Conservation (phyloP, 92 coral and sea anemone genomes). For the Paragorgia papillata region DNA sequence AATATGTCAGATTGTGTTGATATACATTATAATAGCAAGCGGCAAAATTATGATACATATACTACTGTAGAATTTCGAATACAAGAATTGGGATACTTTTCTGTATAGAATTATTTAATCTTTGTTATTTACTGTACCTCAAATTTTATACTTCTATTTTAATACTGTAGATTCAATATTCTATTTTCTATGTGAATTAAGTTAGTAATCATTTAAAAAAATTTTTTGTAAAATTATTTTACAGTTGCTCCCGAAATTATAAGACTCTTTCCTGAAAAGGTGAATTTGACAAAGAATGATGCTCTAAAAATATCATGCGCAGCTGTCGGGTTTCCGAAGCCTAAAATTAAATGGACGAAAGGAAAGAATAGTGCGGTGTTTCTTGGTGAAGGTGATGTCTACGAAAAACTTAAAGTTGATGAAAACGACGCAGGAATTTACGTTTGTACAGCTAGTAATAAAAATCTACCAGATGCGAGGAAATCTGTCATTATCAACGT, state of each 20-base stretch:
- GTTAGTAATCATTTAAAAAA: no score
- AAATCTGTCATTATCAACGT: conserved; percentile 64
- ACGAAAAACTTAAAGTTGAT: conserved; percentile 46
- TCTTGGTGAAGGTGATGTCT: conserved; percentile 47
- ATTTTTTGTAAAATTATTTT: not conserved
- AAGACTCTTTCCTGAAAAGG: conserved; percentile 34
- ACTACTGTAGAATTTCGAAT: no score
- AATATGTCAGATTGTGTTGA: no score
- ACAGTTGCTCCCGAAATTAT: conserved; percentile 74
- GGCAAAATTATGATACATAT: no score
- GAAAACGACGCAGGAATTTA: conserved; percentile 72
- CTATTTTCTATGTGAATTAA: no score
- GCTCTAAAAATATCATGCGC: conserved; percentile 59
- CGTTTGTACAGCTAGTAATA: conserved; percentile 77
- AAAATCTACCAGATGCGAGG: conserved; percentile 55
- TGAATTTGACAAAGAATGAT: conserved; percentile 52
- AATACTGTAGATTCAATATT: no score
- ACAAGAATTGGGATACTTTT: no score
- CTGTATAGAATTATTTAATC: no score
- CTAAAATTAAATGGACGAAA: conserved; percentile 75
- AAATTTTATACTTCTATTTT: no score
- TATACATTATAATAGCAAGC: no score
- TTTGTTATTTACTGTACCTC: no score
- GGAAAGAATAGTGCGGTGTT: conserved; percentile 53
- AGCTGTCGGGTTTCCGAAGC: conserved; percentile 79